Evolutionary conservation across 2,888 invertebrate species (phyloP), one percentile per base, ranked within the genome.

Genomic region (Didymodactylos carnosus): DNA sequence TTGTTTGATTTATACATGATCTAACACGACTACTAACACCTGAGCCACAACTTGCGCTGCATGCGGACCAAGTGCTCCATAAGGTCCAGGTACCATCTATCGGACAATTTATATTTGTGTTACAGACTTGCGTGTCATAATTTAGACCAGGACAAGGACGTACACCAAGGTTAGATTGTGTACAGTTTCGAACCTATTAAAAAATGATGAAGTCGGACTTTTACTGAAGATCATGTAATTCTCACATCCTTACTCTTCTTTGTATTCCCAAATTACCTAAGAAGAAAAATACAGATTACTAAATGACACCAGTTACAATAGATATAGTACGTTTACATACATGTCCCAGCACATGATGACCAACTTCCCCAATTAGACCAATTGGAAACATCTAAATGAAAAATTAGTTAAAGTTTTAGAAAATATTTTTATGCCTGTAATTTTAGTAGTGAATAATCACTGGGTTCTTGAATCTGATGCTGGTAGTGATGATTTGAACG

Each of bases 21-120:
- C 81, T 77, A 16, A 76, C 76, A 72, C 80, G 77, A 27, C 78
- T 77, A 53, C 78, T 77, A 46, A 76, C 71, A 8, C 80, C 81
- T 8, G 75, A 73, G 0, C 80, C 81, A 73, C 81, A 82, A 6
- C 79, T 78, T 29, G 78, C 78, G 0, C 79, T 76, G 76, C 81
- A 81, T 2, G 70, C 41, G 11, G 79, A 77, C 80, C 80, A 82
- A 2, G 77, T 76, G 13, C 77, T 76, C 81, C 81, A 82, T 23
- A 76, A 70, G 0, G 80, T 79, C 81, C 81, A 82, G 3, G 78
- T 79, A 14, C 81, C 80, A 71, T 81, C 77, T 62, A 79, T 81
- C 80, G 62, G 62, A 35, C 62, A 62, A 62, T 35, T 35, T n/a
- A 62, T 29, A 29, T 19, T 35, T 35, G 62, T n/a, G 35, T 62